phyloP scores from a whole-genome alignment of 2,888 invertebrate genomes.

The Nematopogon swammerdamellus region DNA sequence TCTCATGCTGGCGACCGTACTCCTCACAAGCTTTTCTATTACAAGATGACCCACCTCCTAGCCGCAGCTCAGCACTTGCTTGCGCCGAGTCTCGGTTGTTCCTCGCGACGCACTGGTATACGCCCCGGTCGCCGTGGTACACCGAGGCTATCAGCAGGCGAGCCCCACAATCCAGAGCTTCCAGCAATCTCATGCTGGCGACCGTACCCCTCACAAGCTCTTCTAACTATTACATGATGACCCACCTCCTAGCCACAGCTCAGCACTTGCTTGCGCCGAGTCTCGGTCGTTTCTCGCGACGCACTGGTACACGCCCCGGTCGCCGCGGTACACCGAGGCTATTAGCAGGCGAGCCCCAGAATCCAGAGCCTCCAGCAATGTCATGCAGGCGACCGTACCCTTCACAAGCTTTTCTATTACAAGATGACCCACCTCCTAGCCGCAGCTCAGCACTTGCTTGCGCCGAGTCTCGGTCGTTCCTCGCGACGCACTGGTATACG shows the following conservation, averaged over 20 bases:
- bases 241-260: conserved; percentile 74
- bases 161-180: conserved; percentile 31
- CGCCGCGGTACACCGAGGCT: conserved; percentile 64
- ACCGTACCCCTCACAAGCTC: conserved; percentile 38
- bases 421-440: conserved; percentile 73
- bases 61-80: conserved; percentile 72
- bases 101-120: conserved; percentile 85
- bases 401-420: no score
- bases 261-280: conserved; percentile 77
- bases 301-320: conserved; percentile 89
- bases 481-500: conserved; percentile 86
- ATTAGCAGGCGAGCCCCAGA: conserved; percentile 37
- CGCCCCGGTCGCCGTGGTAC: conserved; percentile 76
- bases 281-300: conserved; percentile 75
- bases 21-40: no score
- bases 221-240: no score
- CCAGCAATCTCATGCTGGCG: conserved; percentile 30
- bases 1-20: conserved; percentile 32
- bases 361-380: conserved; percentile 25
- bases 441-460: conserved; percentile 78
- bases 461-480: conserved; percentile 73
- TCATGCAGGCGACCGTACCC: conserved; percentile 31
- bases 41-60: conserved; percentile 62
- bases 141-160: conserved; percentile 49
- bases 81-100: conserved; percentile 78